These are phyloP conservation scores for Zootermopsis nevadensis DNA, from an alignment of 2,888 invertebrate species.

Conservation along the genomic window DNA sequence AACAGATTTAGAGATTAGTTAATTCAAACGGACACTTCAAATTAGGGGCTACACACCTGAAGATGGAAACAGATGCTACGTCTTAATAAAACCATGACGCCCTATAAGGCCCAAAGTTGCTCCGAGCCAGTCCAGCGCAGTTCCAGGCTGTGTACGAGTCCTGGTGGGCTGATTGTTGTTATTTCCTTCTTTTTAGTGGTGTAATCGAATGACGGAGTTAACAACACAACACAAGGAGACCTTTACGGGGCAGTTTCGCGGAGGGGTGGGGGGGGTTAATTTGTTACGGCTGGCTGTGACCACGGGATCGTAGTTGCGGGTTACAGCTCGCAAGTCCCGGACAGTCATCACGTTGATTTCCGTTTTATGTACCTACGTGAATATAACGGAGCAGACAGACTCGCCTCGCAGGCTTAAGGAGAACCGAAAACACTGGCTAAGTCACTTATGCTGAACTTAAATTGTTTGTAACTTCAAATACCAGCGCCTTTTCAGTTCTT, in stretches of 20 bases:
- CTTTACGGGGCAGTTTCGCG: slow-evolving; percentile 26
- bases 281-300: slow-evolving; percentile 11
- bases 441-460: too few species aligned
- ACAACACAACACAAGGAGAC: slow-evolving; percentile 37
- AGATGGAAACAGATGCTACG: too few species aligned
- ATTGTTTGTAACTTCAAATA: too few species aligned
- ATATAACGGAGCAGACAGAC: background rate
- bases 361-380: background rate
- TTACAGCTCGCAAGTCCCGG: background rate
- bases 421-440: too few species aligned
- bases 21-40: too few species aligned
- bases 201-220: slow-evolving; percentile 60
- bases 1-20: too few species aligned
- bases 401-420: background rate
- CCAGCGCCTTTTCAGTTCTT: too few species aligned
- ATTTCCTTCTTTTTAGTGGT: slow-evolving; percentile 42
- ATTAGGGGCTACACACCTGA: too few species aligned
- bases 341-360: background rate
- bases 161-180: slow-evolving; percentile 28
- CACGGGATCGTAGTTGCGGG: background rate
- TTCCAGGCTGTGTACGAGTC: background rate
- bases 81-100: too few species aligned
- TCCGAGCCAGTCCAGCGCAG: slow-evolving; percentile 28
- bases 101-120: background rate
- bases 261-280: background rate